Base-by-base conservation (phyloP, 1,140 invertebrate genomes). In the Drosophila nebulosa region DNA sequence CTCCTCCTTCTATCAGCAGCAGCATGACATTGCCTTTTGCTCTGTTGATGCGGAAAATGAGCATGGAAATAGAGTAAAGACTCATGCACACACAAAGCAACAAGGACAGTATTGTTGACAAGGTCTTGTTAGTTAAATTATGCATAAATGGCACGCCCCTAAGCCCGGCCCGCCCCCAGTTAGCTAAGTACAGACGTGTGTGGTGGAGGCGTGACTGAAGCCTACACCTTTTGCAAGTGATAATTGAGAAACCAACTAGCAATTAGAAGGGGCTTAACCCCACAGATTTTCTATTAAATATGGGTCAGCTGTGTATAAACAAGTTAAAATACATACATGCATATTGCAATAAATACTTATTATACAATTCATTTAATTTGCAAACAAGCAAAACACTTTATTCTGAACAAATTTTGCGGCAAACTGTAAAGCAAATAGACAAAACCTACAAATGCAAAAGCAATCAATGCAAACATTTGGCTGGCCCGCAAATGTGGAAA, bases 81-180 rank as follows among this genome's bases (percentile, higher is more conserved):
- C 61, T 52, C 18, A 22, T 36, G 55, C 36, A 50, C 72, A 50
- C 72, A 46, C 39, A 64, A 53, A 21, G 30, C 77, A 83, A 67
- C 65, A 74, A 81, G 78, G 74, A 74, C 83, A 65, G 57, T 35
- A 55, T 42, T 64, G 66, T 74, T 59, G 64, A 74, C 78, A 81
- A 75, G 81, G 74, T 78, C 81, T 81, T 86, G 69, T 86, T 88
- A 86, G 81, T 88, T 88, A 83, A 86, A 86, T 86, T 81, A 86
- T 86, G 81, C 78, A 86, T 88, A 81, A 69, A 88, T 64, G 78
- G 78, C 65, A 76, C 72, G 57, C 73, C 72, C 60, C 39, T 21
- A 9, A 9, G 7, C 27, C 16, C 16, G 2, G 2, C 16, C 5
- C 6, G 16, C 16, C 18, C 10, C 6, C 39, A 42, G 51, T 27